Conservation (phyloP, 1,140 invertebrate genomes). For the Reticulitermes speratus region DNA sequence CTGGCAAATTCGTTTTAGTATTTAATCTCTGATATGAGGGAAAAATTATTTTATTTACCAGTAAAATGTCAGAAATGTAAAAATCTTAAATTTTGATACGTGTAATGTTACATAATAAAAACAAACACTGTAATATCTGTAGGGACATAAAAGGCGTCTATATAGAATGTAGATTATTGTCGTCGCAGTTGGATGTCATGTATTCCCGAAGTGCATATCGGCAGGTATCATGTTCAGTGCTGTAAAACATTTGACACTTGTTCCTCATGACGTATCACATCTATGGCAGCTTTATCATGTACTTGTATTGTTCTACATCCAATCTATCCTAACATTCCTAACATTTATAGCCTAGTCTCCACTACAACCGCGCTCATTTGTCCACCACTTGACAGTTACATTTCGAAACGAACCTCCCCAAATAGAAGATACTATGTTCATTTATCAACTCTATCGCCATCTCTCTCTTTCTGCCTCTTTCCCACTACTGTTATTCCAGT, state of each 20-base stretch:
- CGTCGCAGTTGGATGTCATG: neutral
- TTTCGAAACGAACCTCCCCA: slow-evolving; percentile 14
- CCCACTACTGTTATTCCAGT: neutral
- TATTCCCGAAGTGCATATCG: neutral
- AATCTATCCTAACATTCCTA: slow-evolving; percentile 3
- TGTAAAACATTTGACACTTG: slow-evolving; percentile 1
- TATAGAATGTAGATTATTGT: neutral
- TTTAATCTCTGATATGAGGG: neutral
- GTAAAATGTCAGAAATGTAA: neutral
- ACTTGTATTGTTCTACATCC: neutral
- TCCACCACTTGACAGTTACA: slow-evolving; percentile 18
- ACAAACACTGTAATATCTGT: neutral
- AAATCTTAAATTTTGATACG: neutral
- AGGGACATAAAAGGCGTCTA: neutral
- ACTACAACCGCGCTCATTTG: neutral
- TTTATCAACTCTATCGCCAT: neutral
- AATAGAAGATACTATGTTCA: slow-evolving; percentile 9
- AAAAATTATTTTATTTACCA: neutral
- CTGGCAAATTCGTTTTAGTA: neutral
- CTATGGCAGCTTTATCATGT: slow-evolving; percentile 10
- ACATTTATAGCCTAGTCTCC: neutral
- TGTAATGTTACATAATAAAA: neutral
- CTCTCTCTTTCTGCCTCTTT: neutral
- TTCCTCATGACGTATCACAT: neutral
- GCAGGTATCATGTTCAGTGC: neutral